These are phyloP conservation scores for Eclectus roratus DNA, from an alignment of 2,113 vertebrate species.

Conservation along the genomic window DNA sequence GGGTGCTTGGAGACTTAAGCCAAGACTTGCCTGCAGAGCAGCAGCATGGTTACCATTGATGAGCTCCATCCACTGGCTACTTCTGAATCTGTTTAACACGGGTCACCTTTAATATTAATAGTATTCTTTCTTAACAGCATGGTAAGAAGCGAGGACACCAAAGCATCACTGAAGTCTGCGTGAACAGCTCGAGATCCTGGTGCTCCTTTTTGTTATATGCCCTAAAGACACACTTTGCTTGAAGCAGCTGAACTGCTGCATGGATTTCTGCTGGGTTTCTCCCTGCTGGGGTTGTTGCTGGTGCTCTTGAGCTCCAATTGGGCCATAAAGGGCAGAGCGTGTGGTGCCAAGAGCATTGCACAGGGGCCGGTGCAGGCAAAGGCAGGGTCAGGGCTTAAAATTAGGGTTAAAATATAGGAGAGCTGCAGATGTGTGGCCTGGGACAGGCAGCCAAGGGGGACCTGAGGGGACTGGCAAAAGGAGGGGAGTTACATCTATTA, in stretches of 20 bases:
- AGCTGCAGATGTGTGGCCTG: background rate
- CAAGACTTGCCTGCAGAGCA: background rate
- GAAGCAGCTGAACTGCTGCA: background rate
- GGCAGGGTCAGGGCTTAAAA: background rate
- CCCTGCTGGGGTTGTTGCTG: background rate
- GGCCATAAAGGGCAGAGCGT: background rate
- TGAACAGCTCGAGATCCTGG: background rate
- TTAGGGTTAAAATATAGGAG: background rate
- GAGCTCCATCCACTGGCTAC: background rate
- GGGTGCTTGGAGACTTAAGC: background rate
- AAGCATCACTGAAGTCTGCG: background rate
- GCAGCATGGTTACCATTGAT: accelerated
- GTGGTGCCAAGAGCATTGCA: background rate
- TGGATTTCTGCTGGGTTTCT: background rate
- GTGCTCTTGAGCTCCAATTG: background rate
- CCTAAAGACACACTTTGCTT: background rate
- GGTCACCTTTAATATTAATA: background rate
- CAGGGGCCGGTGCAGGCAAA: background rate
- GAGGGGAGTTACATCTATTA: background rate
- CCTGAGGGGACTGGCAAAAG: background rate
- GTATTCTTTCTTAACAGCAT: background rate
- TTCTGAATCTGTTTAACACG: too few species aligned
- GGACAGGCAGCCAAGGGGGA: background rate
- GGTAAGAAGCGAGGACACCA: background rate
- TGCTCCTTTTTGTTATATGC: background rate